Base-by-base conservation (phyloP, 1,140 invertebrate species). In the Megalopta genalis region DNA sequence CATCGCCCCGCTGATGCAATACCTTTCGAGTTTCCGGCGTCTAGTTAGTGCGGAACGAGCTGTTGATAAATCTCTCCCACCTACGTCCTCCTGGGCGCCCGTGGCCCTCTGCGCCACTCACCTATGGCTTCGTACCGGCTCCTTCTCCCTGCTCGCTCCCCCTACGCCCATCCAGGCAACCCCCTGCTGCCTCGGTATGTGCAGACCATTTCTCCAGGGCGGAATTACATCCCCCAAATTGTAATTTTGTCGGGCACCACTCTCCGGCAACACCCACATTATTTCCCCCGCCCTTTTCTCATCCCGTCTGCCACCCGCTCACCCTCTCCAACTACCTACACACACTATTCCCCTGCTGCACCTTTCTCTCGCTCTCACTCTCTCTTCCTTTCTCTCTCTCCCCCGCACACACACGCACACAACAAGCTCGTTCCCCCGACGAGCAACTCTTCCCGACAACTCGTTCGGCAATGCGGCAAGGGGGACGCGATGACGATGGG, bases 161-260 rank as follows among this genome's bases (percentile, higher is more conserved):
- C 42, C 42, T 12, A 10, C 8, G 9, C 42, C 42, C 42, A 12
- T 12, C 6, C 76, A 14, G 2, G 16, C 46, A 27, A 74, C 52
- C 46, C 70, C 83, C 78, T 72, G 64, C 67, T 54, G 78, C 81
- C 88, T 86, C 84, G 91, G 90, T 91, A 92, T 92, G 91, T 91
- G 90, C 77, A 88, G 89, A 87, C 91, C 91, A 92, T 92, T 92
- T 92, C 91, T 92, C 90, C 83, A 82, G 76, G 52, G 63, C 88
- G 88, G 86, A 92, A 92, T 92, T 93, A 92, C 91, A 92, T 91
- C 88, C 87, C 81, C 91, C 89, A 90, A 92, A 92, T 92, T 91
- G 90, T 92, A 93, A 92, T 92, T 92, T 91, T 90, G 88, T 90
- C 88, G 90, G 87, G 83, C 78, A 91, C 88, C 88, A 86, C 86